Base-by-base conservation (phyloP, 2,888 invertebrate genomes). In the Minunthozetes semirufus region DNA sequence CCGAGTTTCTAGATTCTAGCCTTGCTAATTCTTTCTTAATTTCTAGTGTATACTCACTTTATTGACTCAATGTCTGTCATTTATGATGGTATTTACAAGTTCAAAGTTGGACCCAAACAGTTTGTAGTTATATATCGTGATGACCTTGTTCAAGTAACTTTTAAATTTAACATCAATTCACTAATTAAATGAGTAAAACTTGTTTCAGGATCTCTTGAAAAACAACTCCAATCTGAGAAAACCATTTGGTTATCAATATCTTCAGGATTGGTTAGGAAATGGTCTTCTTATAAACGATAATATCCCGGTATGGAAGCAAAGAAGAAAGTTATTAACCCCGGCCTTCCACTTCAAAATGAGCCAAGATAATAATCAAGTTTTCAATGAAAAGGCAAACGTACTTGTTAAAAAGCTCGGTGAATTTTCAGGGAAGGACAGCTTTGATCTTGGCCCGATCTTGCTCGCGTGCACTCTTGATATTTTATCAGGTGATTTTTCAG, bases 261-360 rank as follows among this genome's bases (percentile, higher is more conserved):
- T 86, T 3, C 81, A 83, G 68, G 83, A 85, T 0, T 86, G 86
- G 86, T 82, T 86, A 11, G 85, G 84, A 25, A 82, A 83, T 46
- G 86, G 86, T n/a, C 80, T 86, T 0, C 79, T 85, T 1, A 84
- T 83, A 19, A 50, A 46, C 5, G 76, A 76, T 17, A 76, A 77
- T 0, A 72, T 48, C 27, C 77, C 78, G 70, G 88, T 88, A 82
- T 79, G 79, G 79, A 75, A 75, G 48, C 66, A 27, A n/a, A 63
- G 79, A 38, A 74, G 79, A 66, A 78, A 77, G 74, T 75, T 79
- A n/a, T 71, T 79, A 11, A 79, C 79, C 1, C 79, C 79, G 19
- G 78, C 78, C 3, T 79, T 79, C 68, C 78, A 79, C 48, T 79
- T 79, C 70, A 71, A 78, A 38, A 78, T 79, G 11, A 53, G 79